Conservation (phyloP, 2,113 vertebrate genomes). For the Eira barbara region DNA sequence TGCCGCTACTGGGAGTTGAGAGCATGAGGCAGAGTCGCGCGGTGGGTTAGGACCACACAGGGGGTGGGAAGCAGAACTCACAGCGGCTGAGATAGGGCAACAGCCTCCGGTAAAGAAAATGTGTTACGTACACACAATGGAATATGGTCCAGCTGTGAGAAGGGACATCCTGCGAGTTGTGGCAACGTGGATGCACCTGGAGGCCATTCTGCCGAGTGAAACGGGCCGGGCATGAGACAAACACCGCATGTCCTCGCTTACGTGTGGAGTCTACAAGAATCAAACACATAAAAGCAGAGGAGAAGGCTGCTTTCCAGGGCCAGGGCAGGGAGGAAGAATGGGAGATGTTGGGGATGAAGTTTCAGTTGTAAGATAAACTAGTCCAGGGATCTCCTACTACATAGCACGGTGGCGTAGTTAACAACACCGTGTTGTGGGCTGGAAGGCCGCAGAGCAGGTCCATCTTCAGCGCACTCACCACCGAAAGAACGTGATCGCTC, state of each 20-base stretch:
- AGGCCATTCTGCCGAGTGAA: neutral
- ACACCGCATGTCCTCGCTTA: neutral
- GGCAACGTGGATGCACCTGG: neutral
- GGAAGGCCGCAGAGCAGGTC: neutral
- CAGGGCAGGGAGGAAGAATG: neutral
- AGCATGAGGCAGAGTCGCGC: neutral
- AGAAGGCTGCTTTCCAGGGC: neutral
- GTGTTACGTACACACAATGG: rapidly evolving
- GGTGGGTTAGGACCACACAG: neutral
- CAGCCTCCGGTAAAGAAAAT: no score
- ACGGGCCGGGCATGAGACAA: neutral
- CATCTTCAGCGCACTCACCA: neutral
- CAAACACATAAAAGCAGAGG: neutral
- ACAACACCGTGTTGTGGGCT: neutral
- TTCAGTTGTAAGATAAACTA: neutral
- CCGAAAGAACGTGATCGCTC: neutral
- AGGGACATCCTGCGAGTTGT: neutral
- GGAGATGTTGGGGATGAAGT: neutral
- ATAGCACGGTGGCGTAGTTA: neutral
- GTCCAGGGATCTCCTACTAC: neutral
- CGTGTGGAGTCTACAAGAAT: neutral
- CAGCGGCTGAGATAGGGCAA: neutral
- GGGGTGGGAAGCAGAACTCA: neutral
- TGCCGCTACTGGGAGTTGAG: neutral
- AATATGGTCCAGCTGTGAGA: neutral